Percentiles rank a stretch among this genome's conserved stretches.
Conservation (phyloP, 2,113 vertebrate genomes). For the Aythya baeri region DNA sequence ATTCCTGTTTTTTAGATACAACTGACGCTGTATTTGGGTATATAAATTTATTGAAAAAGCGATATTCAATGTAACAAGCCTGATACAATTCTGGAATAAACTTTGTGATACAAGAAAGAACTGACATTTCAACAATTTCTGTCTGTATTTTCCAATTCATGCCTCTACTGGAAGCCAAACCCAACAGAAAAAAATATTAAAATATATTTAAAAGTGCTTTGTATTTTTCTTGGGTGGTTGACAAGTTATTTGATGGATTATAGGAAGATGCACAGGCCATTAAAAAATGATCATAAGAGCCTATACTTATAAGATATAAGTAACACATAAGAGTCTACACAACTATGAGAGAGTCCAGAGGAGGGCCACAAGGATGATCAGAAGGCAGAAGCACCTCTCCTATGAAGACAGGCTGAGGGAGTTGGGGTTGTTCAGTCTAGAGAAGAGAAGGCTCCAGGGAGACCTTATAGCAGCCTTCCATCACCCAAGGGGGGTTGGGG, state of each 20-base stretch:
- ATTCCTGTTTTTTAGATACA: background rate
- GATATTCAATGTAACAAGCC: background rate
- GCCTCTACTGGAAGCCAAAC: background rate
- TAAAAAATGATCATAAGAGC: background rate
- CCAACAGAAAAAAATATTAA: background rate
- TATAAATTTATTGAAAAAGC: background rate
- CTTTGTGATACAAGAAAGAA: background rate
- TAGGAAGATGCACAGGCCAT: background rate
- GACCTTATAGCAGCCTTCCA: too few species aligned
- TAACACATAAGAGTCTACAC: background rate
- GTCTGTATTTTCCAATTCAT: background rate
- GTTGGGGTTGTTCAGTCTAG: too few species aligned
- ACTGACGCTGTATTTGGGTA: background rate
- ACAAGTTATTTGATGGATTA: background rate
- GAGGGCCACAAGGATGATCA: too few species aligned
- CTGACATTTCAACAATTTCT: background rate
- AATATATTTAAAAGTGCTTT: background rate
- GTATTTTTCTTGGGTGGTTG: rapidly evolving
- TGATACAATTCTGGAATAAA: background rate
- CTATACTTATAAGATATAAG: too few species aligned
- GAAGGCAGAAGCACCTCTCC: too few species aligned
- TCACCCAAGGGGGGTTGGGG: too few species aligned
- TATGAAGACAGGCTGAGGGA: too few species aligned
- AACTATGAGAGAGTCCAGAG: too few species aligned
- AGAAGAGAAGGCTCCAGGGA: too few species aligned